phyloP scores from a whole-genome alignment of 2,888 invertebrate genomes.

The Ephialtes manifestator region DNA sequence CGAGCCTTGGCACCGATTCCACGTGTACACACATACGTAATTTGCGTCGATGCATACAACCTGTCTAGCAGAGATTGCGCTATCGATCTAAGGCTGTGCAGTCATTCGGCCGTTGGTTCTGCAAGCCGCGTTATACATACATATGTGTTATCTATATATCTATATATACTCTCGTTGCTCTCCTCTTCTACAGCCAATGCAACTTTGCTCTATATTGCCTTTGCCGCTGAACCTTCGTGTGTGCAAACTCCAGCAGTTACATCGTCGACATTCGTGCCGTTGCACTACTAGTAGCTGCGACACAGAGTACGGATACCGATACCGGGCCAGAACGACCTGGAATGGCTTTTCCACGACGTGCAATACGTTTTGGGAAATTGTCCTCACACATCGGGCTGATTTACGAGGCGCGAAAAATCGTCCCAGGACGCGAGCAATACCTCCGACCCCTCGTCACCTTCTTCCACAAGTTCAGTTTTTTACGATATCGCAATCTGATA shows the following conservation, averaged over 20 bases:
- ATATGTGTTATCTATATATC: background rate
- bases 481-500: conserved; percentile 57
- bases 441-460: conserved; percentile 10
- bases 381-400: conserved; percentile 54
- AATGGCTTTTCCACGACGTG: conserved; percentile 66
- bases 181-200: background rate
- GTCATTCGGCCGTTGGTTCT: conserved; percentile 49
- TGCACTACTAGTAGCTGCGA: conserved; percentile 2
- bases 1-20: conserved; percentile 81
- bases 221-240: conserved; percentile 35
- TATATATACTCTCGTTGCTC: conserved; percentile 12
- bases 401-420: conserved; percentile 61
- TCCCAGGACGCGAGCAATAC: conserved; percentile 43
- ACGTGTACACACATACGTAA: conserved; percentile 39
- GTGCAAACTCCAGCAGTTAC: conserved; percentile 47
- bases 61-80: conserved; percentile 76
- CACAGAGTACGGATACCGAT: background rate
- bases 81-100: conserved; percentile 73
- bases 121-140: background rate
- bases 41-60: conserved; percentile 60
- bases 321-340: conserved; percentile 27
- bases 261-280: conserved; percentile 35
- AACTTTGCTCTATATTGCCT: conserved; percentile 25
- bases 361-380: conserved; percentile 66
- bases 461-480: conserved; percentile 16